Conservation (phyloP, 1,140 invertebrate species). For the Lucilia sericata region DNA sequence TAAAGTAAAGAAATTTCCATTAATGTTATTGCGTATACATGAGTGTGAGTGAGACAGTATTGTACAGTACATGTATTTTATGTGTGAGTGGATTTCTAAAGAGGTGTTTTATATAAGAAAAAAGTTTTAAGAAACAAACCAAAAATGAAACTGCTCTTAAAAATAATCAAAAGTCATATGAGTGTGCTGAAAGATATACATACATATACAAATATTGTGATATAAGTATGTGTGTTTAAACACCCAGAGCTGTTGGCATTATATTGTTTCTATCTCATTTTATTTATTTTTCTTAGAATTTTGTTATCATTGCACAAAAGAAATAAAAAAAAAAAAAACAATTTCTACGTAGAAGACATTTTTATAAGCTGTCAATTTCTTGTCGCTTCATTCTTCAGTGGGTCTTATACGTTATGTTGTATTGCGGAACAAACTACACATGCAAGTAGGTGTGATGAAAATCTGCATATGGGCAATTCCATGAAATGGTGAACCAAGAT, state of each 20-base stretch:
- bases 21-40: neutral
- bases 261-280: neutral
- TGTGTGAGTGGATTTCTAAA: neutral
- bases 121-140: neutral
- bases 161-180: constrained; percentile 32
- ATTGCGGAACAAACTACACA: too few species aligned
- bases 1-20: constrained; percentile 11
- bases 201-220: neutral
- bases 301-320: neutral
- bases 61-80: neutral
- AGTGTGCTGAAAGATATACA: neutral
- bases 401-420: neutral
- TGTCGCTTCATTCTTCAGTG: constrained; percentile 14
- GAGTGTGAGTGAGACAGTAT: neutral
- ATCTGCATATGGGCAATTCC: too few species aligned
- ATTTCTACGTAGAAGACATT: constrained; percentile 10
- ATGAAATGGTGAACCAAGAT: too few species aligned
- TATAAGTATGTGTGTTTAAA: neutral
- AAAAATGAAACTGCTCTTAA: constrained; percentile 22
- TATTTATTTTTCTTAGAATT: neutral
- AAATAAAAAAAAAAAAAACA: too few species aligned
- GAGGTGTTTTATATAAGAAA: neutral
- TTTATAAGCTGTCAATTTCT: constrained; percentile 44
- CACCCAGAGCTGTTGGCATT: constrained; percentile 16
- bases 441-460: too few species aligned